Percentiles rank a stretch among this genome's conserved stretches.
phyloP scores from a whole-genome alignment of 2,888 invertebrate species.

The Athrips mouffetella region DNA sequence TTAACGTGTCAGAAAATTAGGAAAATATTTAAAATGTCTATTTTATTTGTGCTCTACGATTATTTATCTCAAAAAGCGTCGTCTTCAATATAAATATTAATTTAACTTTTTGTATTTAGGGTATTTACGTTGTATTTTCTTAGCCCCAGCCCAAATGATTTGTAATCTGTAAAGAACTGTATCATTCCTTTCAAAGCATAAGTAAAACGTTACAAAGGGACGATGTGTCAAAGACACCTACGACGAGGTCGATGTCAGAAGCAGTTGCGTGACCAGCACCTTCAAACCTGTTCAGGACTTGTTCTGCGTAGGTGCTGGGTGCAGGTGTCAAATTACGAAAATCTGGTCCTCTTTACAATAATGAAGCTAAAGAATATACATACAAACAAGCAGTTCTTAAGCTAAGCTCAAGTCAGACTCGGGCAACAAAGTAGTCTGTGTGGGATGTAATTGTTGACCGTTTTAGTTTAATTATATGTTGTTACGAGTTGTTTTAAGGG shows the following conservation, averaged over 20 bases:
- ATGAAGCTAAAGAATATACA: no score
- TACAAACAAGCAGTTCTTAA: neutral
- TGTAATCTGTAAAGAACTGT: no score
- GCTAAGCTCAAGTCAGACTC: neutral
- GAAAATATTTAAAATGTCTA: no score
- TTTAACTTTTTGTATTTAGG: neutral
- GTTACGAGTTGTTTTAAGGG: neutral
- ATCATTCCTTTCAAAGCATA: neutral
- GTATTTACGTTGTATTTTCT: no score
- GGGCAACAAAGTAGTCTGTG: neutral
- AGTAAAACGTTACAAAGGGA: neutral
- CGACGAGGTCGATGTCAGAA: neutral
- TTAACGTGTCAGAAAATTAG: no score
- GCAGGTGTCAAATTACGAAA: neutral
- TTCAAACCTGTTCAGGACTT: neutral
- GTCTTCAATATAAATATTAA: no score
- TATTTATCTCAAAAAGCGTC: no score
- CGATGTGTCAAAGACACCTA: neutral
- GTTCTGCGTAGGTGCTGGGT: neutral
- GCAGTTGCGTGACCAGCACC: neutral
- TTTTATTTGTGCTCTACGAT: no score
- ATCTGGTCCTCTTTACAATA: no score
- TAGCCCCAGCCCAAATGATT: no score
- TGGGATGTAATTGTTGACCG: neutral
- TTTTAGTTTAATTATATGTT: slow-evolving; percentile 2